Percentiles rank a stretch among this genome's conserved stretches.
phyloP scores from a whole-genome alignment of 2,888 invertebrate genomes.

The Panopea generosa region DNA sequence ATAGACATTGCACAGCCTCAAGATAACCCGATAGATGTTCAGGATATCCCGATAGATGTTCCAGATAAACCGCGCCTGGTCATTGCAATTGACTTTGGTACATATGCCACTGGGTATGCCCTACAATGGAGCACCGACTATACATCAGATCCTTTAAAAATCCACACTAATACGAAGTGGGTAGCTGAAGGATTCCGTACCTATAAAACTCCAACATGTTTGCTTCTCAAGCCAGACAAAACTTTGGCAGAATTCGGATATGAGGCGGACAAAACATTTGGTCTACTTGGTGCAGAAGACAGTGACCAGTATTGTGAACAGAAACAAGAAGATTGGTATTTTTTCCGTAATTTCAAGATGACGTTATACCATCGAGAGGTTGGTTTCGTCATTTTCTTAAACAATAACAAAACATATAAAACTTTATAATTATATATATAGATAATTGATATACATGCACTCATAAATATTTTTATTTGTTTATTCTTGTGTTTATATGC shows the following conservation, averaged over 20 bases:
- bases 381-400: too few species aligned
- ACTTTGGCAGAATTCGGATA: conserved; percentile 40
- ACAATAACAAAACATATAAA: too few species aligned
- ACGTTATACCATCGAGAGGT: too few species aligned
- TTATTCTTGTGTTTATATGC: too few species aligned
- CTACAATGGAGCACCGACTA: conserved; percentile 43
- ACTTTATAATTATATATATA: too few species aligned
- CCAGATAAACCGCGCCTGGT: conserved; percentile 44
- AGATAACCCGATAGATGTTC: too few species aligned
- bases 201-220: too few species aligned
- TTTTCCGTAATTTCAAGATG: too few species aligned
- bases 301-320: conserved; percentile 11
- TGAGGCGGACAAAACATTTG: conserved; percentile 35
- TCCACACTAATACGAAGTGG: conserved; percentile 42
- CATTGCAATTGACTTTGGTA: conserved; percentile 54
- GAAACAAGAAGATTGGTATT: conserved; percentile 4
- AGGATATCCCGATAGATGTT: too few species aligned
- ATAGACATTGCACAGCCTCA: too few species aligned
- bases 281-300: conserved; percentile 22
- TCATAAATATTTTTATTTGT: too few species aligned
- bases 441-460: too few species aligned
- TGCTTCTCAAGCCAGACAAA: conserved; percentile 26
- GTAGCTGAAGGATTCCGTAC: conserved; percentile 14
- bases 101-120: conserved; percentile 49
- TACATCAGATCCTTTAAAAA: conserved; percentile 28